Evolutionary conservation across 2,797 vertebrate genomes (phyloP), one percentile per base, ranked within the genome.

Genomic region (Allobates femoralis): DNA sequence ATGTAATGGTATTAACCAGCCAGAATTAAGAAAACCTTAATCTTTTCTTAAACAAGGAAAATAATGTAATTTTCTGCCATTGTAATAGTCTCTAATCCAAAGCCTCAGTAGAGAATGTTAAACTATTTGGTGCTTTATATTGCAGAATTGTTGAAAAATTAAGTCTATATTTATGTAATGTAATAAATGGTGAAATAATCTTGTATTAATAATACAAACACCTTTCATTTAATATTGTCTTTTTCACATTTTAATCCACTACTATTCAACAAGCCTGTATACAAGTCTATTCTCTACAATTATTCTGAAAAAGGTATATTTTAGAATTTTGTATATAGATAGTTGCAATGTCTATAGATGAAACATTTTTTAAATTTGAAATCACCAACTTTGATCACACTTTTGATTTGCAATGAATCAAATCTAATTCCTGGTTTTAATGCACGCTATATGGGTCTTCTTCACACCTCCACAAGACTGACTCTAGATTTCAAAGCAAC

Each of bases 41-140:
- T 64, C 51, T 73, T 84, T 84, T 76, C 62, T 58, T 84, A 30
- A 30, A 76, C 71, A 64, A 84, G 55, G 46, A 23, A 51, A 30
- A 84, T 34, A 83, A 83, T 83, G 51, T 62, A 83, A 83, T 83
- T 83, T 83, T 73, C 69, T 83, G 67, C 53, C 23, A 83, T 74
- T 83, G 51, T 83, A 53, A 75, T 26, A 83, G 51, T 60, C 67
- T 58, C 30, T 83, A 83, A 74, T 83, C 67, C 69, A 41, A 46
- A 73, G 69, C 74, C 7, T 7, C 53, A n/a, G 74, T 3, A 76
- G 26, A 26, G 32, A 34, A 74, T 64, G 26, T 76, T 46, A 76
- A 84, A 64, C 34, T 84, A 19, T 30, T 46, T 74, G 26, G 46
- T 76, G 71, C 51, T 50, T 76, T 76, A 37, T 76, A 60, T 64